These are phyloP conservation scores for Pissodes strobi DNA, from an alignment of 1,140 invertebrate genomes.

Conservation along the genomic window DNA sequence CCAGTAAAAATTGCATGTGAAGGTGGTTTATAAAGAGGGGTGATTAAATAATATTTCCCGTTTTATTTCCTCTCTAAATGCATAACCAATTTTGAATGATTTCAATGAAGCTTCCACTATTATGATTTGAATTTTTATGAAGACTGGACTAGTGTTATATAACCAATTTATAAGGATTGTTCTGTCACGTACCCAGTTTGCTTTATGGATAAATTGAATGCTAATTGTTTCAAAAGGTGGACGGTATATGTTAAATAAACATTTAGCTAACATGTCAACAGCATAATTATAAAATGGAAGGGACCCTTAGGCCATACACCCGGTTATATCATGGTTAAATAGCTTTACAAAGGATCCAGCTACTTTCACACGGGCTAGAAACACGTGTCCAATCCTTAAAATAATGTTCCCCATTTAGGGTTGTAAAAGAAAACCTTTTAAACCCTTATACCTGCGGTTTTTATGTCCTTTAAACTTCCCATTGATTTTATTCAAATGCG, in stretches of 20 bases:
- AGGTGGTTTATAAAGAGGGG: neutral
- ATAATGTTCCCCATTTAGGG: constrained; percentile 8
- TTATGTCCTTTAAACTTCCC: neutral
- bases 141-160: no score
- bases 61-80: no score
- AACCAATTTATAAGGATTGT: neutral
- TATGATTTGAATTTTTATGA: no score
- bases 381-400: constrained; percentile 21
- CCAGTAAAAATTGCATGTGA: neutral
- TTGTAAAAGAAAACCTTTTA: neutral
- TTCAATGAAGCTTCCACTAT: no score
- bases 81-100: no score
- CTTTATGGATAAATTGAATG: no score
- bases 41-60: no score
- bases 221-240: no score
- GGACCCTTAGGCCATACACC: constrained; percentile 7
- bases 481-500: neutral
- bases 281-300: constrained; percentile 24
- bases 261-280: constrained; percentile 15
- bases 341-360: constrained; percentile 24
- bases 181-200: no score
- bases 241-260: neutral
- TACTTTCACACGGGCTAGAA: constrained; percentile 25
- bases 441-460: neutral
- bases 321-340: constrained; percentile 18